A percentile compares a stretch with the other conserved stretches of the same genome.
Evolutionary conservation across 1,140 invertebrate genomes (phyloP).

Genomic region (Venturia canescens): DNA sequence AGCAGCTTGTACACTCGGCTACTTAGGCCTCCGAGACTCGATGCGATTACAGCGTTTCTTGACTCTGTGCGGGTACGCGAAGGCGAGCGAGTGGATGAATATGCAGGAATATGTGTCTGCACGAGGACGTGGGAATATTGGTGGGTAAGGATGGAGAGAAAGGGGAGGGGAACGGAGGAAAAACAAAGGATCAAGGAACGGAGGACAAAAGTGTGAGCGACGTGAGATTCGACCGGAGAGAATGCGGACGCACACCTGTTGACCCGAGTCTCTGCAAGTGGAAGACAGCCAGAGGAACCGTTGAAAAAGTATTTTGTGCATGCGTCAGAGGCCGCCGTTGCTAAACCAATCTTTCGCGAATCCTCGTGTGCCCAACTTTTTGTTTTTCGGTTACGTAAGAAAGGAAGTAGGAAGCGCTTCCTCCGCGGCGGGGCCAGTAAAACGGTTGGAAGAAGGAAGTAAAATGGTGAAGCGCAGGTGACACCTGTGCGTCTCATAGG

Average conservation of each 20-base stretch:
- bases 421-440: neutral
- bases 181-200: neutral
- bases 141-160: neutral
- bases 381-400: too few species aligned
- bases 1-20: neutral
- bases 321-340: too few species aligned
- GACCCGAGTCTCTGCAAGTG: constrained; percentile 23
- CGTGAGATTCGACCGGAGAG: neutral
- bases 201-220: constrained; percentile 7
- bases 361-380: too few species aligned
- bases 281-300: neutral
- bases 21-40: constrained; percentile 6
- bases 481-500: constrained; percentile 6
- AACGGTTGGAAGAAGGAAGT: neutral
- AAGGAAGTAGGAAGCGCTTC: too few species aligned
- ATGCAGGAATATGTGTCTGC: constrained; percentile 37
- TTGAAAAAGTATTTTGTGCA: too few species aligned
- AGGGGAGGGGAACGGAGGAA: neutral
- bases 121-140: constrained; percentile 33
- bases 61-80: neutral
- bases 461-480: constrained; percentile 28
- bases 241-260: constrained; percentile 1
- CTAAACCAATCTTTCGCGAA: too few species aligned
- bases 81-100: constrained; percentile 22
- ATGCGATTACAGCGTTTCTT: neutral